Percentiles rank a stretch among this genome's conserved stretches.
Conservation (phyloP, 2,888 invertebrate genomes). For the Acleris literana region DNA sequence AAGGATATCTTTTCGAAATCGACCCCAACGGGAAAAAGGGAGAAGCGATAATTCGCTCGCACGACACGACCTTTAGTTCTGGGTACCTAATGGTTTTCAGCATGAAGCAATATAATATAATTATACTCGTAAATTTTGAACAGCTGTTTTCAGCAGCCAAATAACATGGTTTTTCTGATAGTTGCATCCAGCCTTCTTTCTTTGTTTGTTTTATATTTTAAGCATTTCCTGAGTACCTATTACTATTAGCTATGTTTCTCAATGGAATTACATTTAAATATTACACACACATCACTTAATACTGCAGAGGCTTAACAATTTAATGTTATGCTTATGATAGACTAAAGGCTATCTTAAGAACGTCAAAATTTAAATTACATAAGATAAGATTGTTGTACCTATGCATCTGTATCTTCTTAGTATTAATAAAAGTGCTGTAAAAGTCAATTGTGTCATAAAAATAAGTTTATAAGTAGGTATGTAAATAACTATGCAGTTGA, state of each 20-base stretch:
- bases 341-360: neutral
- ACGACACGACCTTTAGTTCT: too few species aligned
- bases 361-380: conserved; percentile 12
- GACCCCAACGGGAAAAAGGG: too few species aligned
- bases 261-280: neutral
- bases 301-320: conserved; percentile 23
- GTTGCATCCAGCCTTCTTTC: too few species aligned
- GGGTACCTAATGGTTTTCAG: too few species aligned
- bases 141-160: too few species aligned
- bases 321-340: conserved; percentile 8
- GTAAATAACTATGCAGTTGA: neutral
- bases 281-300: neutral
- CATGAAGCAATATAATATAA: too few species aligned
- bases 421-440: conserved; percentile 11
- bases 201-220: too few species aligned
- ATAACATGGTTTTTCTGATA: too few species aligned
- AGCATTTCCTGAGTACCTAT: neutral
- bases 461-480: neutral
- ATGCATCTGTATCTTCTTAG: conserved; percentile 9
- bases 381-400: conserved; percentile 4
- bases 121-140: too few species aligned
- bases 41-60: too few species aligned
- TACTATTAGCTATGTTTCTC: neutral
- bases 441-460: conserved; percentile 11
- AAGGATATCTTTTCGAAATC: too few species aligned